Evolutionary conservation across 2,888 invertebrate genomes (phyloP), one percentile per base, ranked within the genome.

Genomic region (Aspidiotus rigidus): DNA sequence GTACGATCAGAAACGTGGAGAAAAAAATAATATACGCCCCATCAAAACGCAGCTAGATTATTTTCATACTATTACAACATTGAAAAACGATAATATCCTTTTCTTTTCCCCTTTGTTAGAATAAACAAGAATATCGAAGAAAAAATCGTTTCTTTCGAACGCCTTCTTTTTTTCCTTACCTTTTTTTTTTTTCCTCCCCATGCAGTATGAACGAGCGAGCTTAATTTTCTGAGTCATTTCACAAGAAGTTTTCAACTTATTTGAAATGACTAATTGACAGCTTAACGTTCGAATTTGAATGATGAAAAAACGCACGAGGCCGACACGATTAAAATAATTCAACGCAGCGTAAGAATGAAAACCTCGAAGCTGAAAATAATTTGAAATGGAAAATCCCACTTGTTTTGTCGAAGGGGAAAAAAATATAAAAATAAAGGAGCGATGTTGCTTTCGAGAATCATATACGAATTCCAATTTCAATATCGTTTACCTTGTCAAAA

Each of bases 211-310:
- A 28, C 28, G 28, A 28, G 28, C 28, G 28, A 66, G 62, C 66
- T 70, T 70, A 71, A 71, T 71, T 71, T 71, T 71, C 71, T 71
- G 69, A 71, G 63, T 69, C 71, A 71, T 71, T 71, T 71, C 71
- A 71, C 71, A 59, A 49, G 56, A 69, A 71, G 53, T 64, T 70
- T 64, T 69, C 69, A 62, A 69, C 41, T 54, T 69, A 42, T 56
- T 57, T 57, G 62, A 63, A 69, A 69, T 69, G 62, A 63, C 63
- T 69, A 69, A 69, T 69, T 69, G 69, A 69, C 69, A 69, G 69
- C 69, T 69, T 63, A 39, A 56, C 62, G 69, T 69, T 63, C 63
- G 62, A 69, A 61, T 69, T 69, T 69, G 69, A 69, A 69, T 69
- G 63, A 69, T 69, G 69, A 63, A 55, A 69, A 54, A 62, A 62